Evolutionary conservation across 2,888 invertebrate species (phyloP), one percentile per base, ranked within the genome.

Genomic region (Machimus atricapillus): DNA sequence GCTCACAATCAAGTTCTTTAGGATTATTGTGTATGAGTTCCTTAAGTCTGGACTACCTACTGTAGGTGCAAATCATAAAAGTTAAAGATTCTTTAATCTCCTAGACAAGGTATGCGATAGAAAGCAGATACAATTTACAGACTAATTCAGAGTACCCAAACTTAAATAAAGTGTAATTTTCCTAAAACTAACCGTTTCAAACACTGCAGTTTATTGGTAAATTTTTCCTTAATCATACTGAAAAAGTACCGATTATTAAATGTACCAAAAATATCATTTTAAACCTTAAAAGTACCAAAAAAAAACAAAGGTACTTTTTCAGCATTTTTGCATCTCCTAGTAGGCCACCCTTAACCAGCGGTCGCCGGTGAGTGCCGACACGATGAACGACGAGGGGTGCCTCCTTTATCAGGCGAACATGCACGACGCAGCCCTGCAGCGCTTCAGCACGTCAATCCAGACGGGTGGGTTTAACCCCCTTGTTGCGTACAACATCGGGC

Each of bases 351-450:
- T 99, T 0, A 98, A 98, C 91, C 96, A 97, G 89, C 97, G 97
- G 90, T 95, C 97, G 1, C 93, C 94, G 86, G 98, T 98, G 91
- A 98, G 98, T 92, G 95, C 97, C 0, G 98, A 99, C 90, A 98
- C 97, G 77, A 97, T 98, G 90, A 96, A 99, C 46, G 99, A 99
- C 93, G 95, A 98, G 86, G 99, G 98, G 1, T 99, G 99, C 92
- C 93, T 99, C 37, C 93, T 98, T 0, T 99, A 96, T 91, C 99
- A 99, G 96, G 97, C 97, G 90, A 96, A 95, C 83, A 94, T 96
- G 89, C 98, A 96, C 91, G 98, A 98, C 91, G 97, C 97, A 90
- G 98, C 99, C 0, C 94, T 98, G 87, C 96, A 96, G 90, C 97
- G 98, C 91, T 99, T 99, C 92, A 95, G 95, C 7, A 94, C 95